phyloP scores from a whole-genome alignment of 2,797 vertebrate species.

The Catamblyrhynchus diadema region DNA sequence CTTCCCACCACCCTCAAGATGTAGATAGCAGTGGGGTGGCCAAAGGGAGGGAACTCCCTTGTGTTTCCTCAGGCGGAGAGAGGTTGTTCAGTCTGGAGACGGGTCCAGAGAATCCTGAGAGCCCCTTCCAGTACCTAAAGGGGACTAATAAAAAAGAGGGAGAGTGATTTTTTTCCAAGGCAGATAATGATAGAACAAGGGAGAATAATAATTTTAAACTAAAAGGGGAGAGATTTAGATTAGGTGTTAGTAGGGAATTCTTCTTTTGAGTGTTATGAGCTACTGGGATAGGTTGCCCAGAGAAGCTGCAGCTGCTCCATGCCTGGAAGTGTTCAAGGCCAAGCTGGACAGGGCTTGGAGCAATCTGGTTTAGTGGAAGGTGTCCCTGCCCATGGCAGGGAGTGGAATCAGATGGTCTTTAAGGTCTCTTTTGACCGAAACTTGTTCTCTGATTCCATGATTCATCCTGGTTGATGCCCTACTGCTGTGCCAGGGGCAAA shows the following conservation, averaged over 20 bases:
- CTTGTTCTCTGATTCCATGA: background rate
- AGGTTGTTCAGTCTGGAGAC: background rate
- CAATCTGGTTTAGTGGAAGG: background rate
- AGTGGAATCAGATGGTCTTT: background rate
- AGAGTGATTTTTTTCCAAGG: background rate
- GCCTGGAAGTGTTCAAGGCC: background rate
- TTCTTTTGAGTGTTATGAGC: background rate
- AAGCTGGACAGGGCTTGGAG: background rate
- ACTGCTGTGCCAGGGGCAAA: fast-evolving
- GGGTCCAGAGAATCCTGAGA: background rate
- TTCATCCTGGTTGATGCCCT: background rate
- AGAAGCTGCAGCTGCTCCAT: background rate
- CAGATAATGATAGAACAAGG: background rate
- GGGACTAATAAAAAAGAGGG: background rate
- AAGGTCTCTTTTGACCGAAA: background rate
- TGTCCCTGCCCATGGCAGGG: background rate
- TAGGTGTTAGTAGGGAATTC: background rate
- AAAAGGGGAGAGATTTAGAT: background rate
- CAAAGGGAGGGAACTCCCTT: background rate
- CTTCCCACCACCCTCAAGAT: background rate
- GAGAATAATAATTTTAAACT: background rate
- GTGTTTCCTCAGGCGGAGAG: background rate
- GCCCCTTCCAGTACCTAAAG: background rate
- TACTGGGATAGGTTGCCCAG: background rate
- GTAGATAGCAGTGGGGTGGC: background rate